These are phyloP conservation scores for Heterohyrax brucei DNA, from an alignment of 2,797 vertebrate species.

Conservation along the genomic window DNA sequence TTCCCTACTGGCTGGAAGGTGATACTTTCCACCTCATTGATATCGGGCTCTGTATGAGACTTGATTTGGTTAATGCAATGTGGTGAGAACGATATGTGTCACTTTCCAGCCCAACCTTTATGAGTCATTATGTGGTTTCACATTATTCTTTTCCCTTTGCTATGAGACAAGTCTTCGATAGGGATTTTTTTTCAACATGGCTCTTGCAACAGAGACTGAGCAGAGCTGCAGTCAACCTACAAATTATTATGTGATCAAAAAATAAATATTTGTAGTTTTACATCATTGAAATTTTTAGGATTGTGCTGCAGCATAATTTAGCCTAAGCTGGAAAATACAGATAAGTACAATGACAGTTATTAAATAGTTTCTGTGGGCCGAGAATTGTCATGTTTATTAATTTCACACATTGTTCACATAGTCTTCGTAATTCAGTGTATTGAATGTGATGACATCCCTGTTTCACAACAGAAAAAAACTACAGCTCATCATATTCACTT, in stretches of 20 bases:
- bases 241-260: background rate
- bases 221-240: background rate
- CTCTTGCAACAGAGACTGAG: background rate
- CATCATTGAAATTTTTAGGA: background rate
- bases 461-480: conserved; percentile 74
- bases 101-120: background rate
- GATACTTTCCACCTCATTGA: background rate
- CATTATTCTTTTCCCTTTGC: background rate
- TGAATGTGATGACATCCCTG: conserved; percentile 45
- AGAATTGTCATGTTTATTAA: conserved; percentile 47
- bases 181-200: background rate
- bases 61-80: conserved; percentile 23
- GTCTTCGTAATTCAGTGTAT: conserved; percentile 39
- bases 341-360: conserved; percentile 48
- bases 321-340: conserved; percentile 21
- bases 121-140: background rate
- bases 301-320: conserved; percentile 38
- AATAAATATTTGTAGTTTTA: conserved; percentile 65
- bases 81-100: background rate
- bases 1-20: background rate
- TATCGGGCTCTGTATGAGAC: background rate
- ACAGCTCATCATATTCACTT: conserved; percentile 61
- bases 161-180: background rate
- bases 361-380: conserved; percentile 55
- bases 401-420: conserved; percentile 28